These are phyloP conservation scores for Sesamia inferens DNA, from an alignment of 2,888 invertebrate genomes.

Conservation along the genomic window DNA sequence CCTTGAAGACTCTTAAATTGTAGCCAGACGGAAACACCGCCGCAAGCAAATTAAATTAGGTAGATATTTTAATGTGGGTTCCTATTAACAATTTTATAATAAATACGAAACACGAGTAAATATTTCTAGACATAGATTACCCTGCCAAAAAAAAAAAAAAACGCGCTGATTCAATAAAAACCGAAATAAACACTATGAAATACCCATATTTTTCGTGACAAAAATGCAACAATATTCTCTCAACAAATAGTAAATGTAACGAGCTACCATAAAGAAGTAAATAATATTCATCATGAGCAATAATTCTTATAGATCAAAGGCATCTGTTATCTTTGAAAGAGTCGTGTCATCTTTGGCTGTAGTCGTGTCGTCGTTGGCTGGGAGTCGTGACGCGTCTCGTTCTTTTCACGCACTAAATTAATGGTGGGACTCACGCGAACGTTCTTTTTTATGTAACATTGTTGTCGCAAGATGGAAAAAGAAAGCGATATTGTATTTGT, in stretches of 20 bases:
- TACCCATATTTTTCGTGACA: background rate
- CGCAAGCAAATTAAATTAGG: too few relatives aligned
- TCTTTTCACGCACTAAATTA: slow-evolving; percentile 87
- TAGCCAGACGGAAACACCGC: too few relatives aligned
- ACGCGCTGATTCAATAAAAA: background rate
- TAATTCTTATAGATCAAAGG: slow-evolving; percentile 74
- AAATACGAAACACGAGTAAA: background rate
- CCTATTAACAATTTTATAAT: too few relatives aligned
- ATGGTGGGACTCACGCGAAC: slow-evolving; percentile 83
- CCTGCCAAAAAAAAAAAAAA: background rate
- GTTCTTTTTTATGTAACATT: slow-evolving; percentile 60
- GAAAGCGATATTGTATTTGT: background rate
- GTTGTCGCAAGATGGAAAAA: slow-evolving; percentile 13
- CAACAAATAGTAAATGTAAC: slow-evolving; percentile 9
- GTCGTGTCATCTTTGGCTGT: slow-evolving; percentile 50
- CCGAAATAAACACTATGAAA: slow-evolving; percentile 6
- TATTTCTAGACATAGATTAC: background rate
- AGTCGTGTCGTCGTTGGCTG: slow-evolving; percentile 64
- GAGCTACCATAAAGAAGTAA: slow-evolving; percentile 32
- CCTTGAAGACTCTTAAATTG: too few relatives aligned
- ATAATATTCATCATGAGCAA: slow-evolving; percentile 57
- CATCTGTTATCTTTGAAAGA: slow-evolving; percentile 81
- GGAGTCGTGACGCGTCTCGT: slow-evolving; percentile 72
- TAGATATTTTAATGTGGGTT: too few relatives aligned
- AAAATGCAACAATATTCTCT: slow-evolving; percentile 10